Conservation (phyloP, 2,113 vertebrate species). For the Ivindomyrus marchei region DNA sequence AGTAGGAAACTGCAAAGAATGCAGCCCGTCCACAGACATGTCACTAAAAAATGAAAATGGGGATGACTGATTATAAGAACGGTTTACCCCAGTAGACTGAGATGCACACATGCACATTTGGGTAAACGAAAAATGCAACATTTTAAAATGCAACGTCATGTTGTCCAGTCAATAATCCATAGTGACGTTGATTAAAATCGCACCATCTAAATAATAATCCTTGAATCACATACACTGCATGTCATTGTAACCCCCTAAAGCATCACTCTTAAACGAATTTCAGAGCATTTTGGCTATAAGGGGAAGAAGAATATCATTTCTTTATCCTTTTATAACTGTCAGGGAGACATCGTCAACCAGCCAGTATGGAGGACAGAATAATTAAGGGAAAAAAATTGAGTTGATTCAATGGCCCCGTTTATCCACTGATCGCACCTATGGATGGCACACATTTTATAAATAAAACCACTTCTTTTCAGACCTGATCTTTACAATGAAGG, state of each 20-base stretch:
- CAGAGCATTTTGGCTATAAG: neutral
- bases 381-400: constrained; percentile 62
- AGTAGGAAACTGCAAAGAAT: neutral
- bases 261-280: neutral
- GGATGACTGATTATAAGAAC: neutral
- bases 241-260: neutral
- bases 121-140: neutral
- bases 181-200: neutral
- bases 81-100: neutral
- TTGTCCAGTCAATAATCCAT: neutral
- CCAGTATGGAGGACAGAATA: constrained; percentile 59
- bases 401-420: constrained; percentile 61
- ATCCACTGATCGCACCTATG: constrained; percentile 54
- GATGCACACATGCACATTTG: neutral
- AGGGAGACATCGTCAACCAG: constrained; percentile 58
- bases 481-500: constrained; percentile 45
- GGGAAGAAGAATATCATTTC: neutral
- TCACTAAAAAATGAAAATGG: neutral
- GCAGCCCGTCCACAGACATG: neutral
- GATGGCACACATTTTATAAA: constrained; percentile 51
- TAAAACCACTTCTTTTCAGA: constrained; percentile 53
- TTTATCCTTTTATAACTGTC: constrained; percentile 51
- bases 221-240: neutral
- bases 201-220: neutral
- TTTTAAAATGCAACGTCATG: neutral